Percentiles rank a stretch among this genome's conserved stretches.
phyloP scores from a whole-genome alignment of 2,797 vertebrate genomes.

The Harpagifer antarcticus region DNA sequence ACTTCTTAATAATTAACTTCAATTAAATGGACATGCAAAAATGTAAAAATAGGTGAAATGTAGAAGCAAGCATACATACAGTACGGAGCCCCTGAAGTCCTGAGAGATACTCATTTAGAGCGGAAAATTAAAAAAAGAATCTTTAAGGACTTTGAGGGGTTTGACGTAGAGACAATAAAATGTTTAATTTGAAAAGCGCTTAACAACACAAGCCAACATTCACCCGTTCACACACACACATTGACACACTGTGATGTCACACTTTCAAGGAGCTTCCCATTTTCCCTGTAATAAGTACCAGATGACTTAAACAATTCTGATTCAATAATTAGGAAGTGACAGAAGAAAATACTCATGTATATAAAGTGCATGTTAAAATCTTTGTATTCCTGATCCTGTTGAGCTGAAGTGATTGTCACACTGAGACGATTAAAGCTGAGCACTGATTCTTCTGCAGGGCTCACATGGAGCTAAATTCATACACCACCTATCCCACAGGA shows the following conservation, averaged over 20 bases:
- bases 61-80: not conserved
- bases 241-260: no score
- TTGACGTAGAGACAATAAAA: not conserved
- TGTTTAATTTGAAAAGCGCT: no score
- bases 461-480: no score
- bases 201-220: no score
- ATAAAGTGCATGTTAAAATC: constrained; percentile 41
- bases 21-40: not conserved
- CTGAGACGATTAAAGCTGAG: no score
- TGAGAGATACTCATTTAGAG: not conserved
- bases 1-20: not conserved
- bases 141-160: not conserved
- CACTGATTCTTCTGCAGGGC: not conserved
- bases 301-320: not conserved
- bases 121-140: not conserved
- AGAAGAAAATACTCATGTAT: not conserved
- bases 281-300: not conserved
- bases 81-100: not conserved
- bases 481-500: not conserved
- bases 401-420: constrained; percentile 27
- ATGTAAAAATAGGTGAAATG: not conserved
- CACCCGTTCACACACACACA: no score
- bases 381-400: constrained; percentile 5
- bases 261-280: not conserved
- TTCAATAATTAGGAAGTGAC: constrained; percentile 1